Conservation (phyloP, 2,113 vertebrate species). For the Alaudala cheleensis region DNA sequence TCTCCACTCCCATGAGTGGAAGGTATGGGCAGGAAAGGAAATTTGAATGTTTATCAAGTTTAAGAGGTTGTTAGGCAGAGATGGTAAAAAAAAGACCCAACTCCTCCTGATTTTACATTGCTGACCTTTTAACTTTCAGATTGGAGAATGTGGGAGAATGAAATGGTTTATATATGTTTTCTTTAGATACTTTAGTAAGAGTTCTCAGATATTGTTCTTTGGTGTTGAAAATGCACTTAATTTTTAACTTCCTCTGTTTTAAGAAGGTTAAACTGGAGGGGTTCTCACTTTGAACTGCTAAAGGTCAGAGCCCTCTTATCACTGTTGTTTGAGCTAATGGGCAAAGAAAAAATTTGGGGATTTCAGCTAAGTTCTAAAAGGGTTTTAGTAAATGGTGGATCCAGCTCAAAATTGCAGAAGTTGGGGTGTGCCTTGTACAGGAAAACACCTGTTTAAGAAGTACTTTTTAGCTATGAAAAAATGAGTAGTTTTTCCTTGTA, state of each 20-base stretch:
- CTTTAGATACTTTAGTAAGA: neutral
- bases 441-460: neutral
- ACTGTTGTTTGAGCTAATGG: neutral
- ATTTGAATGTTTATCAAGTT: neutral
- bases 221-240: neutral
- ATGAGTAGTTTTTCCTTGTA: neutral
- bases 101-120: neutral
- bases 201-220: neutral
- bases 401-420: neutral
- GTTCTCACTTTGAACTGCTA: neutral
- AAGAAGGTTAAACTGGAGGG: neutral
- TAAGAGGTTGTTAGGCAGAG: neutral
- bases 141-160: neutral
- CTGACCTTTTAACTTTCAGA: neutral
- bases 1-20: neutral
- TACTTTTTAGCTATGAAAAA: neutral
- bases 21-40: neutral
- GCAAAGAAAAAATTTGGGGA: neutral
- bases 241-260: neutral
- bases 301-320: neutral
- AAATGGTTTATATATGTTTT: neutral
- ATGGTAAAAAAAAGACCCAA: neutral
- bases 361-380: neutral
- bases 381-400: neutral
- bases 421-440: neutral